Evolutionary conservation across 92 coral and sea anemone species (phyloP).

Genomic region (Epizoanthus ramosus): DNA sequence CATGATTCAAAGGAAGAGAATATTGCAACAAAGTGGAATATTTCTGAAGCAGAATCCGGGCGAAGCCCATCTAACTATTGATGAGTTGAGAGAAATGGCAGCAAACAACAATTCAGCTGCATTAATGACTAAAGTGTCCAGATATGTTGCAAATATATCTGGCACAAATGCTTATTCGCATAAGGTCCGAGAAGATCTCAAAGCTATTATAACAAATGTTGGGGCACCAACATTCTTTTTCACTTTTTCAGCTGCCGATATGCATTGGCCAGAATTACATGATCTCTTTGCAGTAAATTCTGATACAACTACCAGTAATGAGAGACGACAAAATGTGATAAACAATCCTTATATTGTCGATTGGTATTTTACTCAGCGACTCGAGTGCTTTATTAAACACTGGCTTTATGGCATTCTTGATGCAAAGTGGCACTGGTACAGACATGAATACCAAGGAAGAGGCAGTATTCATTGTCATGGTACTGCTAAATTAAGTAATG

Average conservation of each 20-base stretch:
- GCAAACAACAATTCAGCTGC: slow-evolving; percentile 37
- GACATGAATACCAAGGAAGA: slow-evolving; percentile 63
- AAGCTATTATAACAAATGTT: slow-evolving; percentile 41
- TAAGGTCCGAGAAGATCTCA: slow-evolving; percentile 56
- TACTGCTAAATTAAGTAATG: slow-evolving; percentile 53
- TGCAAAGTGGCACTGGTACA: slow-evolving; percentile 66
- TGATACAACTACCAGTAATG: slow-evolving; percentile 33
- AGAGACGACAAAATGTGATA: slow-evolving; percentile 56
- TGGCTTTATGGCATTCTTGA: slow-evolving; percentile 62
- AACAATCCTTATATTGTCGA: slow-evolving; percentile 61
- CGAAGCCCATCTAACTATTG: slow-evolving; percentile 53
- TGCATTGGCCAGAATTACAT: slow-evolving; percentile 48
- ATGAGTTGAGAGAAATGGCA: slow-evolving; percentile 60
- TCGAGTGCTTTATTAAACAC: slow-evolving; percentile 58
- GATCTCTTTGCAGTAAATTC: slow-evolving; percentile 1
- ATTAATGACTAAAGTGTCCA: slow-evolving; percentile 52
- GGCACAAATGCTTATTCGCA: slow-evolving; percentile 60
- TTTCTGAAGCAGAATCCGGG: slow-evolving; percentile 49
- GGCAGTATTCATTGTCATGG: slow-evolving; percentile 51
- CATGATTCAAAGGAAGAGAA: slow-evolving; percentile 55
- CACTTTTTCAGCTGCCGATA: slow-evolving; percentile 53
- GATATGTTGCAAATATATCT: slow-evolving; percentile 63
- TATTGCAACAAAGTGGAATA: slow-evolving; percentile 55
- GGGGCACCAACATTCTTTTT: slow-evolving; percentile 61
- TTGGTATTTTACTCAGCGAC: slow-evolving; percentile 52